Conservation (phyloP, 1,140 invertebrate genomes). For the Platyscapa corneri region DNA sequence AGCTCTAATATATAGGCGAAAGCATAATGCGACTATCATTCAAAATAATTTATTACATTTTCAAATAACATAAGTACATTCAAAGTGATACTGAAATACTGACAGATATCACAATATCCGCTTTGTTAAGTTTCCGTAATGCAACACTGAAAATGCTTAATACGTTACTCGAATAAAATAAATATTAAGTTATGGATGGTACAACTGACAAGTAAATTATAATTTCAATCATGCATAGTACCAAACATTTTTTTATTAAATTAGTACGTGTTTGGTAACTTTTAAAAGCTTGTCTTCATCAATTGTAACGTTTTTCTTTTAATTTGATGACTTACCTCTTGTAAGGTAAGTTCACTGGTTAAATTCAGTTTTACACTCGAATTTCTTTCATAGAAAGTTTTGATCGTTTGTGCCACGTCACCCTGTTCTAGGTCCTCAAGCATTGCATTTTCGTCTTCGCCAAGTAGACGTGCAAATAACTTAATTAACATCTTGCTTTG, state of each 20-base stretch:
- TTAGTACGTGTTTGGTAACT: no score
- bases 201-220: background rate
- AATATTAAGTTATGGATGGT: background rate
- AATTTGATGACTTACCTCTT: slow-evolving; percentile 76
- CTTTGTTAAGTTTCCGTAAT: background rate
- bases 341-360: slow-evolving; percentile 84
- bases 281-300: background rate
- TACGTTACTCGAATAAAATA: background rate
- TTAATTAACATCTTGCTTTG: slow-evolving; percentile 94
- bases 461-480: slow-evolving; percentile 88
- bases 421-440: slow-evolving; percentile 89
- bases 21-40: no score
- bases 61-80: background rate
- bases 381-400: slow-evolving; percentile 85
- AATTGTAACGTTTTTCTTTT: background rate
- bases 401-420: slow-evolving; percentile 92
- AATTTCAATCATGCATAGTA: background rate
- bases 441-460: slow-evolving; percentile 86
- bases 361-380: slow-evolving; percentile 76
- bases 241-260: background rate
- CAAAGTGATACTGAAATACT: background rate
- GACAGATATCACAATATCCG: background rate
- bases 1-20: no score
- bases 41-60: background rate
- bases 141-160: background rate